phyloP scores from a whole-genome alignment of 2,797 vertebrate species.

The Enteromius radiatus region DNA sequence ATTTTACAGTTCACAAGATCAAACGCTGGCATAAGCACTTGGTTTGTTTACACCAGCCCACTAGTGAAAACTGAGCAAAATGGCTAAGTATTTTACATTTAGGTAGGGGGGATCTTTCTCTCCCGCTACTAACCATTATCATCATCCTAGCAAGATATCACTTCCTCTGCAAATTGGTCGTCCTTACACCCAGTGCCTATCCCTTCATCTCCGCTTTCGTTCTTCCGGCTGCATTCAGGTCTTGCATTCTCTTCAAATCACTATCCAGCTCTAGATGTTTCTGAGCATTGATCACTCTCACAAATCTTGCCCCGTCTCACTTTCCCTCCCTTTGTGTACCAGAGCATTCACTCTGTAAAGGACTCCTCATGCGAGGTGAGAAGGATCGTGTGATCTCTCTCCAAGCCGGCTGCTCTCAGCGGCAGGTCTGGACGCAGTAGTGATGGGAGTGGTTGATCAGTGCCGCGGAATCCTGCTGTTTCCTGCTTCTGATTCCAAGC shows the following conservation, averaged over 20 bases:
- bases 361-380: constrained; percentile 55
- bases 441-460: constrained; percentile 33
- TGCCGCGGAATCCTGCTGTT: constrained; percentile 24
- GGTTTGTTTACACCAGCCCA: constrained; percentile 76
- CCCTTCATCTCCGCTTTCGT: not conserved
- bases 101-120: not conserved
- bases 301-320: constrained; percentile 30
- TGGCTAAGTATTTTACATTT: constrained; percentile 67
- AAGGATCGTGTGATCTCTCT: constrained; percentile 65
- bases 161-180: constrained; percentile 33
- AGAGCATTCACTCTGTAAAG: constrained; percentile 54
- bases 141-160: constrained; percentile 23
- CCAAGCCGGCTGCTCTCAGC: constrained; percentile 66
- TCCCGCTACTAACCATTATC: constrained; percentile 11
- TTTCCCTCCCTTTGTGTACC: constrained; percentile 57
- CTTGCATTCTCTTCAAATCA: not conserved
- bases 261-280: constrained; percentile 12
- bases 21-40: constrained; percentile 72
- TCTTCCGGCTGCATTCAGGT: not conserved
- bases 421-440: constrained; percentile 54
- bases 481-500: constrained; percentile 43
- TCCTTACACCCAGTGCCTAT: not conserved
- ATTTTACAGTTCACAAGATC: constrained; percentile 75
- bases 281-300: not conserved
- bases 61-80: constrained; percentile 63